Evolutionary conservation across 1,140 invertebrate genomes (phyloP).

Genomic region (Scaptomyza montana): DNA sequence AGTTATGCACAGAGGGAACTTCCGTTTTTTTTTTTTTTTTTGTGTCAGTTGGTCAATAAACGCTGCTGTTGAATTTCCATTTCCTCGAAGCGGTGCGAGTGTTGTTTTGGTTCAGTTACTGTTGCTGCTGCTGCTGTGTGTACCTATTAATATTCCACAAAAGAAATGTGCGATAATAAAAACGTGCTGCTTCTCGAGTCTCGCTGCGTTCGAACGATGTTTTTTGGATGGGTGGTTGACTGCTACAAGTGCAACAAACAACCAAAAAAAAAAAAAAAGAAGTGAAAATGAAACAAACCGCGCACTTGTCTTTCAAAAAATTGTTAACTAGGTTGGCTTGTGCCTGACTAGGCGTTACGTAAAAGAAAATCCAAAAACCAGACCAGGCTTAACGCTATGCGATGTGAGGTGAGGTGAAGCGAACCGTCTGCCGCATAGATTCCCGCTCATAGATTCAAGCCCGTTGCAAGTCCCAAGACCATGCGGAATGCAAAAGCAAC

Average conservation of each 20-base stretch:
- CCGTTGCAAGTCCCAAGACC: constrained; percentile 12
- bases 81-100: constrained; percentile 47
- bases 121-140: constrained; percentile 17
- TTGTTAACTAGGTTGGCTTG: constrained; percentile 68
- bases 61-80: constrained; percentile 39
- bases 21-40: constrained; percentile 9
- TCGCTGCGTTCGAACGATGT: neutral
- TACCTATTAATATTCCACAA: constrained; percentile 60
- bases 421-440: constrained; percentile 35
- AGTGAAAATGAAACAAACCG: constrained; percentile 63
- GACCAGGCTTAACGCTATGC: constrained; percentile 15
- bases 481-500: constrained; percentile 61
- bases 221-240: constrained; percentile 19
- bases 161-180: constrained; percentile 78
- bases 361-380: constrained; percentile 67
- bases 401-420: constrained; percentile 9
- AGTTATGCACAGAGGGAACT: constrained; percentile 21
- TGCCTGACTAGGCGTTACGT: constrained; percentile 66
- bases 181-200: constrained; percentile 53
- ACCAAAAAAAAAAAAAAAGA: constrained; percentile 2
- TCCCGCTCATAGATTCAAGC: neutral
- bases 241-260: constrained; percentile 36
- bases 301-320: constrained; percentile 25
- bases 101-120: constrained; percentile 23
- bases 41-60: constrained; percentile 67